Evolutionary conservation across 2,888 invertebrate genomes (phyloP), one percentile per base, ranked within the genome.

Genomic region (Venusia cambrica): DNA sequence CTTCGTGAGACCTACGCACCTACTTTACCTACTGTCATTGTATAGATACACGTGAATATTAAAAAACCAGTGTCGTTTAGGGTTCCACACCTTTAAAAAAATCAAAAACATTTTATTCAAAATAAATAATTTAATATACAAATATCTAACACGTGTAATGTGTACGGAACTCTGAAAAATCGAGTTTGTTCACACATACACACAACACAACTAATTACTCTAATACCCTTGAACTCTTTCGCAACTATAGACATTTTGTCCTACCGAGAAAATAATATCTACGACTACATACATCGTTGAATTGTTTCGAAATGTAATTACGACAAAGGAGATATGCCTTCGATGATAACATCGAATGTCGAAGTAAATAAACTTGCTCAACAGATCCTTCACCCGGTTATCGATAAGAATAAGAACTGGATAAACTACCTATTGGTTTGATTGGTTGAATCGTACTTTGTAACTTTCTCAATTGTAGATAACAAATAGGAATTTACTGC

Each of bases 151-250:
- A n/a, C n/a, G n/a, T n/a, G n/a, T n/a, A n/a, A n/a, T n/a, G n/a
- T n/a, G n/a, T n/a, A n/a, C n/a, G n/a, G n/a, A n/a, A n/a, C n/a
- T n/a, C n/a, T n/a, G n/a, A n/a, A n/a, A n/a, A n/a, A n/a, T n/a
- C n/a, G n/a, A n/a, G n/a, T n/a, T n/a, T n/a, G n/a, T n/a, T n/a
- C n/a, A n/a, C n/a, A n/a, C n/a, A n/a, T n/a, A n/a, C n/a, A n/a
- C n/a, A n/a, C n/a, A n/a, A n/a, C n/a, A n/a, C n/a, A n/a, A n/a
- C n/a, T n/a, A n/a, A n/a, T n/a, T n/a, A n/a, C n/a, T n/a, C n/a
- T n/a, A 54, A 59, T 68, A 71, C 58, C 83, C 80, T 84, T 84
- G 83, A 83, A 77, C 80, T 62, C 54, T 79, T 76, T 70, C 73
- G 72, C 63, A 76, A 76, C 54, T 33, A 29, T 39, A 41, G 70